Base-by-base conservation (phyloP, 2,888 invertebrate species). In the Neoscelio sp. region DNA sequence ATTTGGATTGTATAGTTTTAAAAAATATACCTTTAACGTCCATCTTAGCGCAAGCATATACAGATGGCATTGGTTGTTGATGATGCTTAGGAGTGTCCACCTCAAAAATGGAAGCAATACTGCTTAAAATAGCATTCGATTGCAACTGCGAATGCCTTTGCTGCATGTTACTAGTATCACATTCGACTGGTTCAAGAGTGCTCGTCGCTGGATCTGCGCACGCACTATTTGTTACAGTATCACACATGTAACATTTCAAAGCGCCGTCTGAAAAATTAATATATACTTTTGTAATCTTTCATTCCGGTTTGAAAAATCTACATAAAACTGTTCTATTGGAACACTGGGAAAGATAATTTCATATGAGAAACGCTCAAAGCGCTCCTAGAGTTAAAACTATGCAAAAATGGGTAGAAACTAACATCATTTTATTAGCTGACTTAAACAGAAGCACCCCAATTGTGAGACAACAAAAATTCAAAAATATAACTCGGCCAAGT, bases 161-260 rank as follows among this genome's bases (percentile, higher is more conserved):
- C 1, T 20, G 30, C 84, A 88, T 84, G 0, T 64, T 70, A 0
- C 26, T 15, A 8, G 67, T 17, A 12, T 74, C 82, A 20, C 89
- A 89, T 35, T 86, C 85, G 1, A 80, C 71, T 7, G 84, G 77
- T 42, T 83, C 33, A 15, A 86, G 38, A 1, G 74, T 58, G 12
- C 65, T 44, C 7, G 80, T 48, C 2, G 40, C 40, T 0, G 80
- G 81, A n/a, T 82, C 82, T 17, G 74, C 82, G 60, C 88, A 88
- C 0, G 52, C 78, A 12, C 82, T 62, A 20, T 84, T 58, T 5
- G 81, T 82, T n/a, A 75, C 0, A 0, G 84, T 80, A 1, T 68
- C 82, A 67, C 89, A 89, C 78, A 85, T 83, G 80, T 87, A 88
- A 78, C 89, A 89, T 23, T 82, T 85, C 23, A 87, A 56, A 10